Evolutionary conservation across 2,888 invertebrate species (phyloP), one percentile per base, ranked within the genome.

Genomic region (Sminthurinus aureus): DNA sequence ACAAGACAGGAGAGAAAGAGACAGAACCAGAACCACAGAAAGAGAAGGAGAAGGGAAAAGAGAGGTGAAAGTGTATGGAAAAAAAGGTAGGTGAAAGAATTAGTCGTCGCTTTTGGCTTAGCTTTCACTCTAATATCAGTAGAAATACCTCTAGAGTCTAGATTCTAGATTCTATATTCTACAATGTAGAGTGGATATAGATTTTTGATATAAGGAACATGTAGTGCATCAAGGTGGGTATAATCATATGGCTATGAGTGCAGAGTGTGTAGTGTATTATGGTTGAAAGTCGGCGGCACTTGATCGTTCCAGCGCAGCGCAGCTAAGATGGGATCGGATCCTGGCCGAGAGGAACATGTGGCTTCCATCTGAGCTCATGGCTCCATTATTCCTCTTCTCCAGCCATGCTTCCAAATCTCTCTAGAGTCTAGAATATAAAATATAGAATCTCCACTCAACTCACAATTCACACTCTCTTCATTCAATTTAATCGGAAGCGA

Each of bases 301-400:
- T 38, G 38, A 38, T 38, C 3, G 38, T 38, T 38, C 38, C 3
- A 6, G 38, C 38, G 38, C 38, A 38, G 38, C 38, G 38, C 38
- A 38, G n/a, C n/a, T n/a, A n/a, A n/a, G n/a, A n/a, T n/a, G n/a
- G n/a, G n/a, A n/a, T n/a, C n/a, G 38, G 38, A 38, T 38, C 38
- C 38, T 38, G 38, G 38, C 3, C 1, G 6, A 38, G 51, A 51
- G 22, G 51, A 76, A 76, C 76, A 76, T 76, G 76, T 76, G 76
- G 76, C 76, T 76, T 52, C 50, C 51, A 51, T 50, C 18, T 76
- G 76, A 76, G 15, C n/a, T 20, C 76, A 20, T 76, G 76, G 76
- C 76, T 76, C 76, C n/a, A 76, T 76, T 76, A 76, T 76, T 76
- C 51, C 51, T 76, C 76, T 76, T 50, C 18, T 52, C 51, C n/a